These are phyloP conservation scores for Thalassaphorura encarpata DNA, from an alignment of 1,140 invertebrate species.

Conservation along the genomic window DNA sequence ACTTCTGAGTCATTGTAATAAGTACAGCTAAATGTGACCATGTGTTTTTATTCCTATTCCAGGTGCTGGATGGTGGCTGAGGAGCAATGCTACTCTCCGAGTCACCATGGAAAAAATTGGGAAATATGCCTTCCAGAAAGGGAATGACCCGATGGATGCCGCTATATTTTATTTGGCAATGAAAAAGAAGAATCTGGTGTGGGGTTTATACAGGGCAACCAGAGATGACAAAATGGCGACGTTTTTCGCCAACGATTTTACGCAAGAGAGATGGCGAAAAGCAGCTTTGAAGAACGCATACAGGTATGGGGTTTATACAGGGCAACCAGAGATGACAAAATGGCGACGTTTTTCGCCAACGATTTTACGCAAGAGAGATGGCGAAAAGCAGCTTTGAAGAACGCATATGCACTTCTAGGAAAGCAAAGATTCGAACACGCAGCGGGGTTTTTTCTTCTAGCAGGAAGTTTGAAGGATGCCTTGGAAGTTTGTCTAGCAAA, in stretches of 20 bases:
- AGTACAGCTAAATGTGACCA: too few relatives aligned
- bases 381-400: constrained; percentile 93
- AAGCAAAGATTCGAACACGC: constrained; percentile 91
- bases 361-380: constrained; percentile 88
- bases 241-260: constrained; percentile 94
- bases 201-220: constrained; percentile 86
- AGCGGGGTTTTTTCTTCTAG: constrained; percentile 90
- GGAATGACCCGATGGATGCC: constrained; percentile 90
- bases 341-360: constrained; percentile 91
- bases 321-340: constrained; percentile 75
- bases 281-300: constrained; percentile 97
- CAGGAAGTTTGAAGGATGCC: constrained; percentile 85
- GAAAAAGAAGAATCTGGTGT: constrained; percentile 95
- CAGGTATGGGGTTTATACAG: constrained; percentile 93
- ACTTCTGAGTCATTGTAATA: too few relatives aligned
- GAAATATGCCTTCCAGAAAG: constrained; percentile 28
- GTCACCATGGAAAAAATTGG: constrained; percentile 74
- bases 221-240: constrained; percentile 82
- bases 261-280: constrained; percentile 85
- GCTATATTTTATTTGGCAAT: constrained; percentile 96
- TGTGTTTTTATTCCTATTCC: too few relatives aligned
- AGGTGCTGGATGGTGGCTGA: constrained; percentile 87
- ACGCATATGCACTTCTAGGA: constrained; percentile 89
- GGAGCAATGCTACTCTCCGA: constrained; percentile 70
- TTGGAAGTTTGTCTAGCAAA: constrained; percentile 88